phyloP scores from a whole-genome alignment of 2,797 vertebrate species.

The Enteromius treurensis region DNA sequence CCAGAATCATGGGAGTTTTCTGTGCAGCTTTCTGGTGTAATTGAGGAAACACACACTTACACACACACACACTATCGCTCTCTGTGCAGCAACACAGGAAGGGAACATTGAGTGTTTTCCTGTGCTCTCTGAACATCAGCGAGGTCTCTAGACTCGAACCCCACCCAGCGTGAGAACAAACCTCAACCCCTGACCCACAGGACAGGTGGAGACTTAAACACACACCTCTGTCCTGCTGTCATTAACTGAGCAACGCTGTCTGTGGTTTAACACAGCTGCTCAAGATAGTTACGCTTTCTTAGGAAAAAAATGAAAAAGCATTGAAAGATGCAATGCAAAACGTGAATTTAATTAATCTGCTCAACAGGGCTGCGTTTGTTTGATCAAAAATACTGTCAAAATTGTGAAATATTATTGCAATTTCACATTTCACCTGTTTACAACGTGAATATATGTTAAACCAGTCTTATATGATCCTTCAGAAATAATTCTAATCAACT shows the following conservation, averaged over 20 bases:
- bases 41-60: slow-evolving; percentile 26
- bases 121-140: slow-evolving; percentile 58
- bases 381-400: not conserved
- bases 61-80: slow-evolving; percentile 10
- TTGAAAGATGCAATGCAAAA: not conserved
- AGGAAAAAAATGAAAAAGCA: not conserved
- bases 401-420: not conserved
- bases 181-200: slow-evolving; percentile 11
- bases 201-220: slow-evolving; percentile 41
- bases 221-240: slow-evolving; percentile 17
- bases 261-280: not conserved
- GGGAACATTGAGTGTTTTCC: slow-evolving; percentile 68
- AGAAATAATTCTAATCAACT: not conserved
- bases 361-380: not conserved
- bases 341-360: not conserved
- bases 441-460: not conserved
- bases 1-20: slow-evolving; percentile 12
- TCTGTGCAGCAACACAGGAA: slow-evolving; percentile 65
- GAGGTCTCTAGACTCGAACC: slow-evolving; percentile 24
- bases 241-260: not conserved
- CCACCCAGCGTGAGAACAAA: slow-evolving; percentile 38
- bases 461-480: not conserved
- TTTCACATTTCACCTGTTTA: not conserved
- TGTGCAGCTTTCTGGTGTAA: not conserved
- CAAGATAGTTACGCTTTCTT: not conserved